Percentiles rank a stretch among this genome's conserved stretches.
Conservation (phyloP, 2,113 vertebrate species). For the Tylochromis polylepis region DNA sequence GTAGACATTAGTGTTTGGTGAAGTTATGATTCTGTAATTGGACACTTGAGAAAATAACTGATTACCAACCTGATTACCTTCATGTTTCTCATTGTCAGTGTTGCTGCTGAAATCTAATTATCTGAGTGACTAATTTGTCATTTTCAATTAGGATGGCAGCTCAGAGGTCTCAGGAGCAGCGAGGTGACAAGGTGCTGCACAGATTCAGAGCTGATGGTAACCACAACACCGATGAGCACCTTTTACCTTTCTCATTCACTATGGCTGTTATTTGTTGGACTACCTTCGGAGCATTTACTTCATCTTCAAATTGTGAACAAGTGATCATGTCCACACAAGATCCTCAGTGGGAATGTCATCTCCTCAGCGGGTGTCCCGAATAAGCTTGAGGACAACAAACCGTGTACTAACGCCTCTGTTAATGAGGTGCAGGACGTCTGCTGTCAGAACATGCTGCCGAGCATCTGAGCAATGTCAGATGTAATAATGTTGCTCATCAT, state of each 20-base stretch:
- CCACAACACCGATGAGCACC: not conserved
- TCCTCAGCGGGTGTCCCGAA: not conserved
- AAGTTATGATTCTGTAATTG: not conserved
- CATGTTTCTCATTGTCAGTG: not conserved
- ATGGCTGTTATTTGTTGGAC: not conserved
- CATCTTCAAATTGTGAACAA: not conserved
- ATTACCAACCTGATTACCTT: not conserved
- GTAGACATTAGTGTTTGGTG: not conserved
- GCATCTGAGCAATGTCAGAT: not conserved
- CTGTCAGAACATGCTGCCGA: not conserved
- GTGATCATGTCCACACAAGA: not conserved
- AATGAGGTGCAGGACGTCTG: not conserved
- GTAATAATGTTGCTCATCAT: not conserved
- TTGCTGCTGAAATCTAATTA: not conserved
- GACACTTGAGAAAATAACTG: not conserved
- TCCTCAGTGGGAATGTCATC: not conserved
- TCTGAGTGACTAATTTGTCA: not conserved
- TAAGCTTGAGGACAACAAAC: not conserved
- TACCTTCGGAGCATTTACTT: not conserved
- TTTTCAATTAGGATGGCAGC: not conserved
- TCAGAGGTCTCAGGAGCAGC: not conserved
- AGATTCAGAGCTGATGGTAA: not conserved
- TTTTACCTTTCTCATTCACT: not conserved
- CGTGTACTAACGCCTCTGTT: not conserved
- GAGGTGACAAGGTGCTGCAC: not conserved